Evolutionary conservation across 2,113 vertebrate species (phyloP).

Genomic region (Mystacornis crossleyi): DNA sequence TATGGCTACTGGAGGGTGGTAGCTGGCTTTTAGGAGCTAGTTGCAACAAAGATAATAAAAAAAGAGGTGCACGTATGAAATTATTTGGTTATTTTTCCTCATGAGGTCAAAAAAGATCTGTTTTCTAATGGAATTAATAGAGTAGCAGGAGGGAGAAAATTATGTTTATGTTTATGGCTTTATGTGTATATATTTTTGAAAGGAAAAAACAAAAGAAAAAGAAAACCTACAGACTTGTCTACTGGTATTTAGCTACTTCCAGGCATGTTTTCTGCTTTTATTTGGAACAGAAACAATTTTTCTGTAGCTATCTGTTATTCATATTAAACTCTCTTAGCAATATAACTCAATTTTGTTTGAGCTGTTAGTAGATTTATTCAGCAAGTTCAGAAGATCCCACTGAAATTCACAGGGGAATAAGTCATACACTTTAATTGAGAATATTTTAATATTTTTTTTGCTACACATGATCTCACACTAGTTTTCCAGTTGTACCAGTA

Average conservation of each 20-base stretch:
- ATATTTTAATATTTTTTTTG: conserved; percentile 19
- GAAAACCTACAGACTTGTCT: background rate
- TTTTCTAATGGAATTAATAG: background rate
- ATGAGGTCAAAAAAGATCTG: background rate
- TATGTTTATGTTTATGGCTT: background rate
- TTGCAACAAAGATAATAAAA: background rate
- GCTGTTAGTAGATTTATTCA: background rate
- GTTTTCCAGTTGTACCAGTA: background rate
- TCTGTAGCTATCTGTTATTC: background rate
- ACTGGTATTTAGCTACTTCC: background rate
- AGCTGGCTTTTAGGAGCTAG: background rate
- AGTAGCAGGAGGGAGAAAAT: background rate
- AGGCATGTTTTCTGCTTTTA: background rate
- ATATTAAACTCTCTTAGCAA: background rate
- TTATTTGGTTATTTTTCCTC: background rate
- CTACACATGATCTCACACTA: background rate
- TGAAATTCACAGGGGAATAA: background rate
- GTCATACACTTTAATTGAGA: background rate
- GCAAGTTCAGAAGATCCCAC: background rate
- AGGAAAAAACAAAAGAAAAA: background rate
- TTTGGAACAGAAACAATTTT: background rate
- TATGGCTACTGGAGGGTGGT: background rate
- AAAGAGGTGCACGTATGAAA: fast-evolving
- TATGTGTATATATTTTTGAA: background rate
- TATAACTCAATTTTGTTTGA: background rate